Conservation (phyloP, 2,888 invertebrate genomes). For the Lycocerus yunnanus region DNA sequence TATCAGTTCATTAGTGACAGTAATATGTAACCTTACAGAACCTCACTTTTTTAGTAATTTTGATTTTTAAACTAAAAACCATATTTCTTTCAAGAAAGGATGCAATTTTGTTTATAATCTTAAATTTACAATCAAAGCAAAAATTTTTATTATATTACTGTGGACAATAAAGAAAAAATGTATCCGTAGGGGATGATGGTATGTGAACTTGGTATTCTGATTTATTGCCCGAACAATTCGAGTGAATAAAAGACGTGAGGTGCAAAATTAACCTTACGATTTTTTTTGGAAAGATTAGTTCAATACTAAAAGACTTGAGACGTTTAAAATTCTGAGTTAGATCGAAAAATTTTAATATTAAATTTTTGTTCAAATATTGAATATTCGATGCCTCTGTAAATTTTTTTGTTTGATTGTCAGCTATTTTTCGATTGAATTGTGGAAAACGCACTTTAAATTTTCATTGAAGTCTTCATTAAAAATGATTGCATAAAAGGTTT, state of each 20-base stretch:
- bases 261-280: not conserved
- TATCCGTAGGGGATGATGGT: no score
- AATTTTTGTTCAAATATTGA: not conserved
- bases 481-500: not conserved
- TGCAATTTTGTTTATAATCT: no score
- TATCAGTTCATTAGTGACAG: no score
- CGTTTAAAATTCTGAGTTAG: not conserved
- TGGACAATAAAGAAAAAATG: no score
- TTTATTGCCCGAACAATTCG: not conserved
- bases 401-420: not conserved
- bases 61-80: no score
- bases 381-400: not conserved
- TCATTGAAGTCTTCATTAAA: not conserved
- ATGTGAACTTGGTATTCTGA: not conserved
- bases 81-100: no score
- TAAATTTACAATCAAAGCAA: no score
- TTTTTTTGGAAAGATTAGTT: not conserved
- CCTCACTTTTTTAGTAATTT: no score
- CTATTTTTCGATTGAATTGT: not conserved
- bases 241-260: not conserved
- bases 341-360: not conserved
- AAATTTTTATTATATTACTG: no score
- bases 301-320: not conserved
- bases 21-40: no score
- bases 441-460: not conserved